phyloP scores from a whole-genome alignment of 2,113 vertebrate genomes.

The Erythrocercus mccallii region DNA sequence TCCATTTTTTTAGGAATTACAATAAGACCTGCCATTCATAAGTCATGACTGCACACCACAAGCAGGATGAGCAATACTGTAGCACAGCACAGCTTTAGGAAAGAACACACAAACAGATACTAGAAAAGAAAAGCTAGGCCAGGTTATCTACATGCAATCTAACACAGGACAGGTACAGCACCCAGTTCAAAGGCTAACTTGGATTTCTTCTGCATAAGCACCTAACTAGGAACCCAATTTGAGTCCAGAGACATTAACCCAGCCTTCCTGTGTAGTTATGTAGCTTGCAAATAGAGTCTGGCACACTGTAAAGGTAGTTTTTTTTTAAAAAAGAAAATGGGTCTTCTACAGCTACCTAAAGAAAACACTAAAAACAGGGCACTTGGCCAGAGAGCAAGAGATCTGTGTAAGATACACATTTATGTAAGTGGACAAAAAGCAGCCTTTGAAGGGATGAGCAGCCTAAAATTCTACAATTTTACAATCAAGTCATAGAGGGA shows the following conservation, averaged over 20 bases:
- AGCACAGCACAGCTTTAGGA: not conserved
- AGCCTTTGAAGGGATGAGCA: not conserved
- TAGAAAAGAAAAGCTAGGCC: not conserved
- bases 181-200: not conserved
- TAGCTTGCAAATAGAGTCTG: not conserved
- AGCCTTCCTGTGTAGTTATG: not conserved
- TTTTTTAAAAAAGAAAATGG: accelerated
- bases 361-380: not conserved
- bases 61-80: not conserved
- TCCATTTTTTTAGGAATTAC: not conserved
- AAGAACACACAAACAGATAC: not conserved
- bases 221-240: not conserved
- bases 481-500: not conserved
- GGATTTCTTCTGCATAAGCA: not conserved
- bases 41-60: not conserved
- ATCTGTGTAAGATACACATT: not conserved
- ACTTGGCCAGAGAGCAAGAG: not conserved
- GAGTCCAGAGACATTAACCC: not conserved
- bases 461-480: not conserved
- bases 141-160: not conserved
- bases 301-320: not conserved
- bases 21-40: not conserved
- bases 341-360: not conserved
- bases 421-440: not conserved
- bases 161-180: not conserved